These are phyloP conservation scores for Anarsia innoxiella DNA, from an alignment of 2,888 invertebrate species.

Conservation along the genomic window DNA sequence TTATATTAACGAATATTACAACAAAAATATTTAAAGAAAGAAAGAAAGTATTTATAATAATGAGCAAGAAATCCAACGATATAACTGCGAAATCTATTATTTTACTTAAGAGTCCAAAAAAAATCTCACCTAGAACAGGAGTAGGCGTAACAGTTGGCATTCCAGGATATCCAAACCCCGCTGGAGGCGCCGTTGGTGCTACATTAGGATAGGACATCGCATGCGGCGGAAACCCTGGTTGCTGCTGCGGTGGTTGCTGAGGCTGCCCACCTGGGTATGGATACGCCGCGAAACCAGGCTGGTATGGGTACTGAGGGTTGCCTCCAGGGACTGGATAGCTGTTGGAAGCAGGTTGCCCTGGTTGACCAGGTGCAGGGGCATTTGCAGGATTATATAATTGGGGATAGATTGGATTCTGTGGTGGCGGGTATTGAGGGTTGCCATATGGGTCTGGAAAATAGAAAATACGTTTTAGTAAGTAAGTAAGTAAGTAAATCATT, in stretches of 20 bases:
- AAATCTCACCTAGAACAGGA: constrained; percentile 23
- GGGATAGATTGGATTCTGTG: constrained; percentile 50
- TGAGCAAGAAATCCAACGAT: too few relatives aligned
- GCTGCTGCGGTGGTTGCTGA: constrained; percentile 12
- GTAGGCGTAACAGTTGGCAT: constrained; percentile 23
- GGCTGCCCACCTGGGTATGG: constrained; percentile 18
- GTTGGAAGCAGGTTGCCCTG: constrained; percentile 18
- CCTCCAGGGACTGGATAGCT: constrained; percentile 3
- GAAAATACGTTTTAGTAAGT: background rate
- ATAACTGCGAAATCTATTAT: too few relatives aligned
- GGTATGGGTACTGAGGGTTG: constrained; percentile 11
- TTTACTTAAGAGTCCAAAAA: too few relatives aligned
- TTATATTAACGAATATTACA: too few relatives aligned
- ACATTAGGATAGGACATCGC: constrained; percentile 42
- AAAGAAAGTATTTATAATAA: too few relatives aligned
- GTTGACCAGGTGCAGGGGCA: constrained; percentile 33
- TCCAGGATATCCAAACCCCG: constrained; percentile 18
- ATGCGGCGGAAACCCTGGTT: constrained; percentile 27
- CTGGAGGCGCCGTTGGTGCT: constrained; percentile 22
- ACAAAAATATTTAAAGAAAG: too few relatives aligned
- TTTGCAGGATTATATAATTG: constrained; percentile 44
- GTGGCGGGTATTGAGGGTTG: constrained; percentile 47
- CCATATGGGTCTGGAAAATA: constrained; percentile 41
- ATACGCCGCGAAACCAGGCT: constrained; percentile 6
- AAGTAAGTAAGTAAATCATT: background rate